Evolutionary conservation across 1,140 invertebrate species (phyloP), one percentile per base, ranked within the genome.

Genomic region (Physella acuta): DNA sequence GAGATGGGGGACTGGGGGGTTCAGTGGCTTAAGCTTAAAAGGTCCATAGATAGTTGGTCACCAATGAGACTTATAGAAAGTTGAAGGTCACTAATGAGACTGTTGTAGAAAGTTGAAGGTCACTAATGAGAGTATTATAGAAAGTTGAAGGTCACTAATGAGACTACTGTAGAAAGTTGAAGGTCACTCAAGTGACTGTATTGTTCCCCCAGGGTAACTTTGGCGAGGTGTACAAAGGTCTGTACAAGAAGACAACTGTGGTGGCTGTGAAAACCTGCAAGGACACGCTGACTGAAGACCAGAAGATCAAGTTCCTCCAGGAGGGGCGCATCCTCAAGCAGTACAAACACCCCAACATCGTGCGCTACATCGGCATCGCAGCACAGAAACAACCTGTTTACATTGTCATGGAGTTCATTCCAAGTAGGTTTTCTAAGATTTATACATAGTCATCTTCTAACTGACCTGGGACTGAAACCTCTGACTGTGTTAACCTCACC

Each of bases 391-490:
- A 98, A 79, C 97, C 97, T 0, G 96, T 99, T 60, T 98, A 98
- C 95, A 98, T 99, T 79, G 94, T 98, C 28, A 97, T 99, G 95
- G 96, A 99, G 86, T 87, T 96, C 65, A 94, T 97, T n/a, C 90
- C 92, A 75, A 94, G 94, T 93, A 84, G 81, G 76, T 71, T 34
- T 30, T n/a, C n/a, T n/a, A n/a, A n/a, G n/a, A n/a, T n/a, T n/a
- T n/a, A n/a, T n/a, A n/a, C n/a, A n/a, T n/a, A n/a, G n/a, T n/a
- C n/a, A n/a, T n/a, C n/a, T n/a, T n/a, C n/a, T n/a, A n/a, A n/a
- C n/a, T n/a, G n/a, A n/a, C n/a, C n/a, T n/a, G n/a, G n/a, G n/a
- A n/a, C n/a, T n/a, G n/a, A n/a, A n/a, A n/a, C n/a, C n/a, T n/a
- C n/a, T n/a, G n/a, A n/a, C n/a, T n/a, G n/a, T n/a, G n/a, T n/a